Evolutionary conservation across 2,113 vertebrate genomes (phyloP), one percentile per base, ranked within the genome.

Genomic region (Xyliphius kryptos): DNA sequence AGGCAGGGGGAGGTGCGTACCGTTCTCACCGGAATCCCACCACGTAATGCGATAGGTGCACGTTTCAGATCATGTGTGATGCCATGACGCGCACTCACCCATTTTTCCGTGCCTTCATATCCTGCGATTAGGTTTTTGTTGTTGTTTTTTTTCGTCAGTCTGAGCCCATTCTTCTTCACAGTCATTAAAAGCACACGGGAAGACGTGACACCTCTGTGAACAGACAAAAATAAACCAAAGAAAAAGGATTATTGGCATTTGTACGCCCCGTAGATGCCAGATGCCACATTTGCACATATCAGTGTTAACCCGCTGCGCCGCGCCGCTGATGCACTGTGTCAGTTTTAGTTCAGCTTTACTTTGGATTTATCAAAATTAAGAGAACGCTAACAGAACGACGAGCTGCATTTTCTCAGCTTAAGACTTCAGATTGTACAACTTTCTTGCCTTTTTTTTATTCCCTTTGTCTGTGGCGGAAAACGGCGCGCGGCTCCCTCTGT

Each of bases 221-320:
- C 48, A 57, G 55, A 57, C 15, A 41, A 48, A n/a, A 63, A 64
- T 22, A 64, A 59, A 59, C 48, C 2, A 3, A 8, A 36, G 38
- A 38, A 22, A 60, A 67, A 60, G 13, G 22, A 52, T 38, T n/a
- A 2, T 14, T 53, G 21, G 38, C 12, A 15, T 17, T 6, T 5
- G n/a, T 32, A 26, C 26, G 7, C 64, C 47, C 37, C 1, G 52
- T 47, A 10, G 62, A 52, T 16, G 20, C 63, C 63, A 58, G 61
- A 59, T 54, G 48, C 43, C 40, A 47, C 10, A 40, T 70, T 59
- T 65, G 56, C 56, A 19, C 32, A 32, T 0, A 48, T 16, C 53
- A 22, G 48, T 40, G 26, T 51, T 40, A 9, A 47, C 22, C 68
- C 48, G 68, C 56, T 54, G 40, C 19, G 63, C 26, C 3, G 10